These are phyloP conservation scores for Cheumatopsyche charites DNA, from an alignment of 1,140 invertebrate genomes.

Conservation along the genomic window DNA sequence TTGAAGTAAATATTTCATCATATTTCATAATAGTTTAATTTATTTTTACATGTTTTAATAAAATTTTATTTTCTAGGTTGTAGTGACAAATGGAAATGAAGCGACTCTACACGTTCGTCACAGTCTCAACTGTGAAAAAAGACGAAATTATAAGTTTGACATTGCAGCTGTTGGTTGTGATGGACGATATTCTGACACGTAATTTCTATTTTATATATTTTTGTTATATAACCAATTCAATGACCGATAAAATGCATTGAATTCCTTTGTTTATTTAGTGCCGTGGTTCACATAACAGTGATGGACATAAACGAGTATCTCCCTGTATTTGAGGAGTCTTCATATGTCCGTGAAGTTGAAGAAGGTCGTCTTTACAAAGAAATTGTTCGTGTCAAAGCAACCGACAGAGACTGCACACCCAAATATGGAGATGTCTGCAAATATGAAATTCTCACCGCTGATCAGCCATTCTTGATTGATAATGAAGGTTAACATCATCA, in stretches of 20 bases:
- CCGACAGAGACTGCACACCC: slow-evolving; percentile 89
- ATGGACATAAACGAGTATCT: slow-evolving; percentile 94
- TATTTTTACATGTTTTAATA: neutral
- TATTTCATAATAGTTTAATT: neutral
- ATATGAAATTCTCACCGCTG: slow-evolving; percentile 89
- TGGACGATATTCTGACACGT: slow-evolving; percentile 84
- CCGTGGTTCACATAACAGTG: slow-evolving; percentile 93
- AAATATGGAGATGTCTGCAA: slow-evolving; percentile 94
- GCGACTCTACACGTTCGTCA: slow-evolving; percentile 74
- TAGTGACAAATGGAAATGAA: slow-evolving; percentile 61
- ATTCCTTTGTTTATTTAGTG: slow-evolving; percentile 67
- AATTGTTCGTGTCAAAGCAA: slow-evolving; percentile 87
- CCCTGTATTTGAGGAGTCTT: slow-evolving; percentile 86
- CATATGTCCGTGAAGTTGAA: slow-evolving; percentile 88
- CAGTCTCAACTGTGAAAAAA: slow-evolving; percentile 90
- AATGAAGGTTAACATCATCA: slow-evolving; percentile 73
- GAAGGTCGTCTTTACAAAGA: slow-evolving; percentile 90
- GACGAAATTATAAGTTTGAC: slow-evolving; percentile 94
- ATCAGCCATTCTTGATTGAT: slow-evolving; percentile 92
- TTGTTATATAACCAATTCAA: too few relatives aligned
- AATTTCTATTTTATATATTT: slow-evolving; percentile 57
- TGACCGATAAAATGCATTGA: neutral
- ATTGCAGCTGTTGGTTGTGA: slow-evolving; percentile 91
- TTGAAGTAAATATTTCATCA: slow-evolving; percentile 66
- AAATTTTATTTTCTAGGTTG: slow-evolving; percentile 52